Conservation (phyloP, 2,797 vertebrate genomes). For the Anableps anableps region DNA sequence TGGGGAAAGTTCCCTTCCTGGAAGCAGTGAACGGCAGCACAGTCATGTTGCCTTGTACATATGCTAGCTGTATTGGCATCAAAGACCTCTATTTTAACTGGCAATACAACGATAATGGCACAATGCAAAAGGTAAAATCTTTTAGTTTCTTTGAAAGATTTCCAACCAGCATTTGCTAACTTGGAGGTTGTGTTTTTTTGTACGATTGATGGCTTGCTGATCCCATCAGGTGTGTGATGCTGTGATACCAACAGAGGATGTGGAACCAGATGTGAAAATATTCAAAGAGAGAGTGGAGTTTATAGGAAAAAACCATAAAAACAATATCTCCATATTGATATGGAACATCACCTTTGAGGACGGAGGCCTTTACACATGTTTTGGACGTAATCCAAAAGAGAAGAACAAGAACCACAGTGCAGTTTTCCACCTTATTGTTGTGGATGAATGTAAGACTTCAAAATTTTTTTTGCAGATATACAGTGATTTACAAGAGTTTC, state of each 20-base stretch:
- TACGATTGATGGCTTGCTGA: conserved; percentile 32
- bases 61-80: conserved; percentile 91
- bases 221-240: conserved; percentile 85
- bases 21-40: conserved; percentile 91
- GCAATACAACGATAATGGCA: conserved; percentile 87
- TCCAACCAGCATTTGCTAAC: background rate
- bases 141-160: background rate
- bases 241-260: conserved; percentile 78
- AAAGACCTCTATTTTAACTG: conserved; percentile 88
- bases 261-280: conserved; percentile 66
- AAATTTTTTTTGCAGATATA: background rate
- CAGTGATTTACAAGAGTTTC: background rate
- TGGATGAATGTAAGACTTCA: conserved; percentile 87
- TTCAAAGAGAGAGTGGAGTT: conserved; percentile 83
- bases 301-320: conserved; percentile 79
- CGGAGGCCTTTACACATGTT: conserved; percentile 89
- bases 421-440: conserved; percentile 87
- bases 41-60: conserved; percentile 88
- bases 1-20: conserved; percentile 89
- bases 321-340: conserved; percentile 91
- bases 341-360: conserved; percentile 90
- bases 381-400: conserved; percentile 92
- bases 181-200: background rate
- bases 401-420: conserved; percentile 84
- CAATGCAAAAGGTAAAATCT: conserved; percentile 69